phyloP scores from a whole-genome alignment of 2,113 vertebrate genomes.

The Telmatochromis bifrenatus region DNA sequence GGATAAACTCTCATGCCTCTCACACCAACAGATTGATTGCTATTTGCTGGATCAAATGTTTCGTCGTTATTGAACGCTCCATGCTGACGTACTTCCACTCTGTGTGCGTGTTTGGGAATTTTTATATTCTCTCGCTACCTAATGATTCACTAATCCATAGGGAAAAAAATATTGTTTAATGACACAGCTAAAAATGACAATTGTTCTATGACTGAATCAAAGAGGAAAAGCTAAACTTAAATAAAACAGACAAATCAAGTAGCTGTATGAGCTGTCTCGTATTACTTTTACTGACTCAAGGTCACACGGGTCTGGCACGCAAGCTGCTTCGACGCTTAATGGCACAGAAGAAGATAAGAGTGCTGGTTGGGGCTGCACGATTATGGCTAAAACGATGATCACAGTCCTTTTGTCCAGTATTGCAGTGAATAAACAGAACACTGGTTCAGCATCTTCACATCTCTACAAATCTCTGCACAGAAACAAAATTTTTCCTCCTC shows the following conservation, averaged over 20 bases:
- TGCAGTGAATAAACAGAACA: neutral
- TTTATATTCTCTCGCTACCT: neutral
- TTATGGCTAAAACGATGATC: neutral
- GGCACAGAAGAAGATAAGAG: neutral
- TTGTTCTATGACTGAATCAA: neutral
- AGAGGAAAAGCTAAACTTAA: neutral
- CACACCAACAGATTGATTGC: neutral
- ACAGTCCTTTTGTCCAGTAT: neutral
- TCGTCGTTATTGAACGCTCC: neutral
- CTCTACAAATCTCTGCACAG: neutral
- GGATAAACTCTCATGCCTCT: neutral
- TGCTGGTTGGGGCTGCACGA: neutral
- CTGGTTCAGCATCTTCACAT: neutral
- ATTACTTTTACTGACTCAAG: neutral
- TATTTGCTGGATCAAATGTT: neutral
- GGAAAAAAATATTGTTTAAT: accelerated
- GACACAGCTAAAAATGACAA: neutral
- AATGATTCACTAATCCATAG: neutral
- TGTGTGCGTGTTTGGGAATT: neutral
- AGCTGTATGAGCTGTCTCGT: neutral
- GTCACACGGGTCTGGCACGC: neutral
- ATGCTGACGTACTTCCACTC: neutral
- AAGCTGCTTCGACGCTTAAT: neutral
- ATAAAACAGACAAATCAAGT: neutral
- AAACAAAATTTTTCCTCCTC: neutral